Percentiles rank a stretch among this genome's conserved stretches.
Evolutionary conservation across 2,113 vertebrate species (phyloP).

Genomic region (Actenoides lindsayi): DNA sequence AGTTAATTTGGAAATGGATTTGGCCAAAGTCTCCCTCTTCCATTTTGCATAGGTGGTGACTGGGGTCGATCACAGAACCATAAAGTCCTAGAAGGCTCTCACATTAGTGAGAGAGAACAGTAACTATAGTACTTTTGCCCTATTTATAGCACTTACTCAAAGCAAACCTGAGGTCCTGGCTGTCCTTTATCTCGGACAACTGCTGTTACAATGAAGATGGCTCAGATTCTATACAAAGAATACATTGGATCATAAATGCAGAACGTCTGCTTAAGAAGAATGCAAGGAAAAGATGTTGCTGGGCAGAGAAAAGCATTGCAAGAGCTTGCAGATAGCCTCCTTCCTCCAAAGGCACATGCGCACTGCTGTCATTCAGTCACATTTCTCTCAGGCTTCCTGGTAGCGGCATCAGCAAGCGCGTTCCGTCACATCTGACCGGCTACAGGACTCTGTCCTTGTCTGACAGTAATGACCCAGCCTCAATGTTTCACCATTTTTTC

Average conservation of each 20-base stretch:
- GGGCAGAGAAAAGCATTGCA: conserved; percentile 52
- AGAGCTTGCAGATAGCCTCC: conserved; percentile 48
- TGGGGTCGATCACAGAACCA: neutral
- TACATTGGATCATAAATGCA: neutral
- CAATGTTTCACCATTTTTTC: neutral
- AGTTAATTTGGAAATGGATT: neutral
- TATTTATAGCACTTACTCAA: neutral
- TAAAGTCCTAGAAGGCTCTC: neutral
- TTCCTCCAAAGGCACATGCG: conserved; percentile 45
- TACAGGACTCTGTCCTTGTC: conserved; percentile 18
- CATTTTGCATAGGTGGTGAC: neutral
- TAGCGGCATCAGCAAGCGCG: conserved; percentile 27
- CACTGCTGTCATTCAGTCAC: neutral
- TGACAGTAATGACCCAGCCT: conserved; percentile 35
- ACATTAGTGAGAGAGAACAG: neutral
- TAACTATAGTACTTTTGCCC: neutral
- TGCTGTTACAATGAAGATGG: neutral
- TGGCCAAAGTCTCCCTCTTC: neutral
- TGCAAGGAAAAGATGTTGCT: conserved; percentile 48
- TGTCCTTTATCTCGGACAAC: neutral
- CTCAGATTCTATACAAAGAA: neutral
- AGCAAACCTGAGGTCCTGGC: neutral
- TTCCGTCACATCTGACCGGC: conserved; percentile 28
- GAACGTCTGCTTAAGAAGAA: conserved; percentile 59
- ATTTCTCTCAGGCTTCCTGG: conserved; percentile 45